phyloP scores from a whole-genome alignment of 37 sponge, comb jelly and placozoan species.

The Cladorhizidae sp. region DNA sequence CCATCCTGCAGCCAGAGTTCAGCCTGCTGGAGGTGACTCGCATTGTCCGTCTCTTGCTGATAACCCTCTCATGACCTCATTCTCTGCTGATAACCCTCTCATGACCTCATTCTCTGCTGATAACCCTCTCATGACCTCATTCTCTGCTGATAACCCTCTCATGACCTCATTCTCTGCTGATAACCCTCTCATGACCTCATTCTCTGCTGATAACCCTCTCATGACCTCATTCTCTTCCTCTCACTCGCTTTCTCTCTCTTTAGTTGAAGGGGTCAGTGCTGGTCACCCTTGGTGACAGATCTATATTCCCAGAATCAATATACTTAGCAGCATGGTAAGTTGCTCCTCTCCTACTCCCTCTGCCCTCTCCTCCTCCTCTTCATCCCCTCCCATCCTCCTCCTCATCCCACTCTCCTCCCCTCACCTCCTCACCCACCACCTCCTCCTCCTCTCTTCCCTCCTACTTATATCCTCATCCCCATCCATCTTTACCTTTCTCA shows the following conservation, averaged over 20 bases:
- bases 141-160: too few species aligned
- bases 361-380: background rate
- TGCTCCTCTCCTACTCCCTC: background rate
- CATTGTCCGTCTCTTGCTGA: background rate
- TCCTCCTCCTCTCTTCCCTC: background rate
- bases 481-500: background rate
- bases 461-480: background rate
- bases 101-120: constrained; percentile 1
- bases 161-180: too few species aligned
- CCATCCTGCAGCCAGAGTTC: constrained; percentile 69
- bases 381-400: background rate
- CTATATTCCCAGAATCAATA: constrained; percentile 4
- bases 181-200: too few species aligned
- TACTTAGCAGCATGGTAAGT: constrained; percentile 33
- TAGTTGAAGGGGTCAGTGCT: constrained; percentile 16
- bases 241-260: background rate
- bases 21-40: constrained; percentile 28
- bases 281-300: background rate
- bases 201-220: constrained; percentile 2
- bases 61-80: background rate
- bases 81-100: background rate
- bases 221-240: background rate
- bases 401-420: background rate
- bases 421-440: background rate
- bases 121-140: too few species aligned